Evolutionary conservation across 2,797 vertebrate species (phyloP), one percentile per base, ranked within the genome.

Genomic region (Myotis daubentonii): DNA sequence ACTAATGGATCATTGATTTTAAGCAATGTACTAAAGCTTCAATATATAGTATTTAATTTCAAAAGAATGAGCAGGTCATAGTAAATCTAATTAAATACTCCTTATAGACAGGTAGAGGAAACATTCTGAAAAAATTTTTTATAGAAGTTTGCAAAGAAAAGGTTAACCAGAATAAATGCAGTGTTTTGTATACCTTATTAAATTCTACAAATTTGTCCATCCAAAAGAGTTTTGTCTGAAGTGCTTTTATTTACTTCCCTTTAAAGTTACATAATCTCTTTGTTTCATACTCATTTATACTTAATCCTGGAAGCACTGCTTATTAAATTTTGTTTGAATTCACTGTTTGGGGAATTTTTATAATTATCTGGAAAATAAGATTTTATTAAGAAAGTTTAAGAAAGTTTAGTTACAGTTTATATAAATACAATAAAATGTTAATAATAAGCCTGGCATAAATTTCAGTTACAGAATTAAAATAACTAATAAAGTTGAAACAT

Each of bases 201-300:
- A 62, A 66, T 15, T 60, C 66, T 57, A 36, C 12, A 68, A 17
- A 30, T 79, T 41, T 49, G 10, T 53, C 33, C 30, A 72, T 66
- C 20, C 16, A 74, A 87, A 91, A 71, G 19, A 4, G 10, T 89
- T 83, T 66, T 51, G n/a, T 22, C 12, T 78, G 9, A 0, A 79
- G 28, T 84, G 17, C 7, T 90, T 84, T 23, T 55, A 62, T 60
- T 23, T 65, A 57, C 7, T 55, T 83, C 33, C 33, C 15, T 89
- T 95, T 79, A 74, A 89, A 95, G 47, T 53, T n/a, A 87, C 8
- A 20, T 68, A 74, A 90, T 12, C 28, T 72, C 19, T 84, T 30
- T 44, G 19, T 28, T 92, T 88, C 62, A 38, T 72, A 68, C 1
- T 82, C 10, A 76, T 89, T 89, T 87, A 36, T 7, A 57, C 19